Percentiles rank a stretch among this genome's conserved stretches.
Conservation (phyloP, 2,888 invertebrate genomes). For the Oligia fasciuncula region DNA sequence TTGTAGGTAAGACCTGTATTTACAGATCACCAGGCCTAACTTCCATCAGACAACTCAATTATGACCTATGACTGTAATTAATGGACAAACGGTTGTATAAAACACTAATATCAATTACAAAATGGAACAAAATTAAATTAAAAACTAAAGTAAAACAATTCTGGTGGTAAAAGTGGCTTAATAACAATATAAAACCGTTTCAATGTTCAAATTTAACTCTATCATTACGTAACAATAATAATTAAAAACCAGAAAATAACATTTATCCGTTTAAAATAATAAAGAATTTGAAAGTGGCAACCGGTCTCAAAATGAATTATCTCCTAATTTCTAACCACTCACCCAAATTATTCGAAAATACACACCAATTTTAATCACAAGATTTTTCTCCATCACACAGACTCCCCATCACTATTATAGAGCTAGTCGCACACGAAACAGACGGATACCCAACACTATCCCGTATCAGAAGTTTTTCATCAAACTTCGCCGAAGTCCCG, state of each 20-base stretch:
- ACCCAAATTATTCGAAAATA: background rate
- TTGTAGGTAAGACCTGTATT: too few relatives aligned
- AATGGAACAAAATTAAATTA: too few relatives aligned
- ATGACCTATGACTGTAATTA: too few relatives aligned
- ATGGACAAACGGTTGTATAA: too few relatives aligned
- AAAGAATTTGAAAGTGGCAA: background rate
- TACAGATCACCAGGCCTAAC: too few relatives aligned
- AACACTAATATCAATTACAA: too few relatives aligned
- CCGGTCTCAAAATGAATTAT: background rate
- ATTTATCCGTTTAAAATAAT: background rate
- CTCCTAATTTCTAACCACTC: background rate
- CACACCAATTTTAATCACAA: background rate
- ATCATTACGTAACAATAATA: background rate
- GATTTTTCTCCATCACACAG: background rate
- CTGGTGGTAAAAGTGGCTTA: background rate
- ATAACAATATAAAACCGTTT: background rate
- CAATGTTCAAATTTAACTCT: background rate
- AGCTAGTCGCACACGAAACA: slow-evolving; percentile 13
- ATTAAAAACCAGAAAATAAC: background rate
- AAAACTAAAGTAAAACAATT: too few relatives aligned
- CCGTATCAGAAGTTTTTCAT: slow-evolving; percentile 68
- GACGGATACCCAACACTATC: slow-evolving; percentile 49
- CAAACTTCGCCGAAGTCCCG: slow-evolving; percentile 63
- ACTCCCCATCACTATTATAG: slow-evolving; percentile 14
- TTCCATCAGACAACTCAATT: too few relatives aligned